Evolutionary conservation across 1,140 invertebrate genomes (phyloP).

Genomic region (Augochlora pura): DNA sequence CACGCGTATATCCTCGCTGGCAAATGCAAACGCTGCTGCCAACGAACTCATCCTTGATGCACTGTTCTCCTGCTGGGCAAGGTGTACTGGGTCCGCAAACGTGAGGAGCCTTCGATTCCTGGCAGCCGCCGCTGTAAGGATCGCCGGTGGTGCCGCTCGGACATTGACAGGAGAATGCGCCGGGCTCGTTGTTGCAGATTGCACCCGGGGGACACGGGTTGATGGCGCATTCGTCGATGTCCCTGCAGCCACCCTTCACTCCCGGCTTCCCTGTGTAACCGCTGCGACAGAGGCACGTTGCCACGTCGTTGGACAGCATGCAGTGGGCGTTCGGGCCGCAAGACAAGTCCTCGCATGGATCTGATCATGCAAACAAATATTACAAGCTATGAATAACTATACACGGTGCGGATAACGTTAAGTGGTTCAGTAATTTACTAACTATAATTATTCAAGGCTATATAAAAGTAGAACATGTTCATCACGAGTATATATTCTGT

Average conservation of each 20-base stretch:
- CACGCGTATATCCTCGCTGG: constrained; percentile 89
- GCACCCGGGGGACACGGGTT: constrained; percentile 90
- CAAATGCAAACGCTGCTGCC: constrained; percentile 92
- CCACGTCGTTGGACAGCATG: constrained; percentile 90
- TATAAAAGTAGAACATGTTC: too few relatives aligned
- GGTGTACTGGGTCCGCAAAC: constrained; percentile 87
- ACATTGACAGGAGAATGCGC: constrained; percentile 93
- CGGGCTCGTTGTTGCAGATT: constrained; percentile 93
- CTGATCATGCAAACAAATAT: constrained; percentile 75
- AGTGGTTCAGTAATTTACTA: too few relatives aligned
- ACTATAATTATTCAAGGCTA: too few relatives aligned
- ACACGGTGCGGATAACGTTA: too few relatives aligned
- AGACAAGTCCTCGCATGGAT: constrained; percentile 92
- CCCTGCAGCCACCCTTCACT: constrained; percentile 88
- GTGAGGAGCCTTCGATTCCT: constrained; percentile 82
- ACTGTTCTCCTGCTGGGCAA: constrained; percentile 91
- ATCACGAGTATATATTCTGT: too few relatives aligned
- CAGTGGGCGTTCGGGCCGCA: constrained; percentile 95
- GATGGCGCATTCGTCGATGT: constrained; percentile 91
- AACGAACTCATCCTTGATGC: constrained; percentile 87
- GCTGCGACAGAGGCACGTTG: constrained; percentile 90
- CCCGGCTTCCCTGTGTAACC: constrained; percentile 88
- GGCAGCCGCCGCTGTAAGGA: constrained; percentile 87
- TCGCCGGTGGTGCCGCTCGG: constrained; percentile 86
- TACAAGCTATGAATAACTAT: too few relatives aligned